These are phyloP conservation scores for Xerus rutilus DNA, from an alignment of 2,797 vertebrate species.

Conservation along the genomic window DNA sequence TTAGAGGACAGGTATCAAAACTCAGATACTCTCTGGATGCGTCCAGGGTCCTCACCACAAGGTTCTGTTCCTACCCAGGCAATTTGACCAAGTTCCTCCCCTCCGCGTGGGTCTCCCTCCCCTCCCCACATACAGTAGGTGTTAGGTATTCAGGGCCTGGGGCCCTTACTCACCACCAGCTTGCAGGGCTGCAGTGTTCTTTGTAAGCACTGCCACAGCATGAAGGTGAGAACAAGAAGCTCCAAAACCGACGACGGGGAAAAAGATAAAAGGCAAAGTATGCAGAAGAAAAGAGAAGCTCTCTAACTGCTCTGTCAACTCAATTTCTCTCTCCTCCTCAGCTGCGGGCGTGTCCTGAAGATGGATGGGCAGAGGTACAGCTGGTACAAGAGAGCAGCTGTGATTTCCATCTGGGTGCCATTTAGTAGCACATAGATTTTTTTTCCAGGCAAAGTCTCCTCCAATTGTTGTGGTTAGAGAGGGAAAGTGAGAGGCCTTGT, in stretches of 20 bases:
- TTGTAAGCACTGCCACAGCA: constrained; percentile 54
- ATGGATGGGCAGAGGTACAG: constrained; percentile 45
- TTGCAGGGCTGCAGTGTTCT: constrained; percentile 53
- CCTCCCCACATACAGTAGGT: not conserved
- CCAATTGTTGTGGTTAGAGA: constrained; percentile 60
- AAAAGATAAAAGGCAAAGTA: constrained; percentile 61
- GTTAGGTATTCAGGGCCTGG: constrained; percentile 49
- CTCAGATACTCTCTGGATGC: constrained; percentile 69
- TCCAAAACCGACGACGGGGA: constrained; percentile 25
- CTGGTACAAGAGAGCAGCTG: not conserved
- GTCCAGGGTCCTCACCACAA: constrained; percentile 47
- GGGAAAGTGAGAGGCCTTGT: constrained; percentile 64
- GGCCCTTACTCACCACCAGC: not conserved
- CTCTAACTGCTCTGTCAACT: constrained; percentile 47
- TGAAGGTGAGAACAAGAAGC: constrained; percentile 74
- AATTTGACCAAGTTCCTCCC: not conserved
- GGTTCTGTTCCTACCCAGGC: not conserved
- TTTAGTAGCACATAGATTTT: constrained; percentile 66
- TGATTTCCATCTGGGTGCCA: constrained; percentile 52
- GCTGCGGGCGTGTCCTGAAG: constrained; percentile 7
- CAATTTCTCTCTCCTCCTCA: not conserved
- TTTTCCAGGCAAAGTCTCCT: constrained; percentile 52
- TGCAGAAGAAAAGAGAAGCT: not conserved
- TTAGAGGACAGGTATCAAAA: constrained; percentile 74
- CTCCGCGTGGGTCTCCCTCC: not conserved